Conservation (phyloP, 2,888 invertebrate genomes). For the Drosophila incognita region DNA sequence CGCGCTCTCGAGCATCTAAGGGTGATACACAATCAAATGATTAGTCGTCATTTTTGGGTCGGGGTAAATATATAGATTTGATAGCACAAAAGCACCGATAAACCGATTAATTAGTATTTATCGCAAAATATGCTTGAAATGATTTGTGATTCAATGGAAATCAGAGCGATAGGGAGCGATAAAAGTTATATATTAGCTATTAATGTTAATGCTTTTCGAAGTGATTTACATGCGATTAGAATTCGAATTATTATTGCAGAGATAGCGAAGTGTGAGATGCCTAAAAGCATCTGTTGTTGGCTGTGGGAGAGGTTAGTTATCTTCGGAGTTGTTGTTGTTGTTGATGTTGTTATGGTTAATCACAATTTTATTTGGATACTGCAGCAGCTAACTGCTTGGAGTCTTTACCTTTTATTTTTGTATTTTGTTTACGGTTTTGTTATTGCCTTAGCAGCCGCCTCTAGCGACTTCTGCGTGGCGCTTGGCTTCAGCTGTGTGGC, state of each 20-base stretch:
- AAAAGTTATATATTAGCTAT: background rate
- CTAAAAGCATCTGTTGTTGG: constrained; percentile 26
- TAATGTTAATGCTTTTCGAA: constrained; percentile 32
- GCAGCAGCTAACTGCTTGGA: background rate
- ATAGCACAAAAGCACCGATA: constrained; percentile 45
- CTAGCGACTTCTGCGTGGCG: constrained; percentile 26
- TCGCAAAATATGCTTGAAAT: constrained; percentile 24
- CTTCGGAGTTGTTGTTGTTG: constrained; percentile 35
- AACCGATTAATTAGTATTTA: constrained; percentile 33
- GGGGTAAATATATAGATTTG: constrained; percentile 20
- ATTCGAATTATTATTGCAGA: constrained; percentile 18
- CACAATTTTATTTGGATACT: constrained; percentile 7
- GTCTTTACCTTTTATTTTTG: constrained; percentile 39
- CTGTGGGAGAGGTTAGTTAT: background rate
- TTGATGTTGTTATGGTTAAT: constrained; percentile 30
- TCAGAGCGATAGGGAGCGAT: background rate
- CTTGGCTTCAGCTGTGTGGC: constrained; percentile 2
- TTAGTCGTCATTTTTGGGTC: constrained; percentile 32
- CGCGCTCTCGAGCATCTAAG: constrained; percentile 80
- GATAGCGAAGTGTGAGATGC: constrained; percentile 18
- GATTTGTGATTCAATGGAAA: constrained; percentile 25
- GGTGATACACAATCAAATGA: constrained; percentile 12
- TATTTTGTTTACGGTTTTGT: constrained; percentile 32
- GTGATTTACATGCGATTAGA: constrained; percentile 56
- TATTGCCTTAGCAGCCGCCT: constrained; percentile 12